Evolutionary conservation across 2,888 invertebrate genomes (phyloP), one percentile per base, ranked within the genome.

Genomic region (Drosophila nigritarsus): DNA sequence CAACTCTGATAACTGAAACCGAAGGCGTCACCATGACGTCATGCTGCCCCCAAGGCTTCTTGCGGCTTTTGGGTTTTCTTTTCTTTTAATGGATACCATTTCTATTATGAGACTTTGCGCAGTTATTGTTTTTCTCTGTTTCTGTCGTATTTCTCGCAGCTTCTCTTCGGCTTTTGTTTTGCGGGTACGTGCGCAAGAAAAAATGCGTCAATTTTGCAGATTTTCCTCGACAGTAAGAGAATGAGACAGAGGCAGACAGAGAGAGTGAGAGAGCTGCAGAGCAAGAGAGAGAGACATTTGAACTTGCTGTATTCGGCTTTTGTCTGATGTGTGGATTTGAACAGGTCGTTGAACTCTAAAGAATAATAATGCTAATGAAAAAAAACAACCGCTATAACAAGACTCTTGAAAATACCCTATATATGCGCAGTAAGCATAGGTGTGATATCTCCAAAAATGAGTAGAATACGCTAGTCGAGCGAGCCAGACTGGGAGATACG

Each of bases 191-290:
- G 63, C 69, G 82, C 68, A 63, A 71, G 9, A 68, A 75, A 70
- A 69, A 65, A 69, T 83, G 84, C 87, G 87, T 82, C 73, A 75
- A 61, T 80, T 80, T 63, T 56, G 30, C 18, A 54, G 60, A 49
- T 65, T 78, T 82, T 60, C 54, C 66, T 65, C 60, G 24, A 58
- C n/a, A 8, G 24, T 20, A 7, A 50, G 34, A 2, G 36, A 51
- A 49, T 15, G 13, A 32, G 32, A 48, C 13, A 20, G 42, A n/a
- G n/a, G 30, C 9, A 30, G n/a, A 40, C 6, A 29, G 29, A 32
- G 27, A 2, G 18, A 50, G 34, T 9, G 13, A 45, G 36, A 24
- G 13, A 42, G 20, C 13, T 34, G 13, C 15, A 30, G 32, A 13
- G 18, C 24, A 2, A 24, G 24, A 0, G 13, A 45, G 13, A 27